Conservation (phyloP, 2,888 invertebrate species). For the Scaptodrosophila latifasciaeformis region DNA sequence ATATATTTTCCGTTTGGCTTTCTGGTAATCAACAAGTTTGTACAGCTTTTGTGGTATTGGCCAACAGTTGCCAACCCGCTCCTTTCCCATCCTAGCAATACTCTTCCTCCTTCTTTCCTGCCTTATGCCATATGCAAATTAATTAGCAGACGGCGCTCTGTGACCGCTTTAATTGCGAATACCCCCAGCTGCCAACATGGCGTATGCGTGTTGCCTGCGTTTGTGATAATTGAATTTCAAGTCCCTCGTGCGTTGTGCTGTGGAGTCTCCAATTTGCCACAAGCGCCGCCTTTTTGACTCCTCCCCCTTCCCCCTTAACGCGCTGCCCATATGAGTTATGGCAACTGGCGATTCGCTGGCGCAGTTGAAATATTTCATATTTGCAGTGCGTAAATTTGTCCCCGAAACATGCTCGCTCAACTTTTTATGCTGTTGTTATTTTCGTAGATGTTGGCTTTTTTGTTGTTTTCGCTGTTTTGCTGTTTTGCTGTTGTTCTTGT, state of each 20-base stretch:
- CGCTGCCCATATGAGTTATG: constrained; percentile 45
- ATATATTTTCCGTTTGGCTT: neutral
- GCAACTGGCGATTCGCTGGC: constrained; percentile 18
- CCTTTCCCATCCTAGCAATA: constrained; percentile 10
- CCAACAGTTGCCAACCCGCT: constrained; percentile 9
- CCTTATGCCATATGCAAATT: constrained; percentile 55
- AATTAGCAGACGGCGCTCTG: constrained; percentile 48
- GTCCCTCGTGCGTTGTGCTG: constrained; percentile 19
- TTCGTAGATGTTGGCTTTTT: constrained; percentile 20
- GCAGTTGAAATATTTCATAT: constrained; percentile 21
- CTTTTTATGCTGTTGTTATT: constrained; percentile 20
- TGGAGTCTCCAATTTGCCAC: constrained; percentile 56
- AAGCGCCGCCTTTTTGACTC: constrained; percentile 48
- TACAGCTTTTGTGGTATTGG: constrained; percentile 12
- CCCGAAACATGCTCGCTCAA: constrained; percentile 39
- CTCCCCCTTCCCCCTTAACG: neutral
- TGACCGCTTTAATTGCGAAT: constrained; percentile 58
- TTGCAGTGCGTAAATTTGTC: constrained; percentile 50
- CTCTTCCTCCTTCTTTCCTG: constrained; percentile 2
- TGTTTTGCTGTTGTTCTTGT: neutral
- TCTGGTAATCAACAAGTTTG: constrained; percentile 57
- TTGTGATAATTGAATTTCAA: constrained; percentile 55
- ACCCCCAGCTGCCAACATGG: constrained; percentile 37
- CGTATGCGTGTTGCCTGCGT: constrained; percentile 54
- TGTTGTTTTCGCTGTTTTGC: neutral